Conservation (phyloP, 2,888 invertebrate species). For the Pristionchus maxplancki region DNA sequence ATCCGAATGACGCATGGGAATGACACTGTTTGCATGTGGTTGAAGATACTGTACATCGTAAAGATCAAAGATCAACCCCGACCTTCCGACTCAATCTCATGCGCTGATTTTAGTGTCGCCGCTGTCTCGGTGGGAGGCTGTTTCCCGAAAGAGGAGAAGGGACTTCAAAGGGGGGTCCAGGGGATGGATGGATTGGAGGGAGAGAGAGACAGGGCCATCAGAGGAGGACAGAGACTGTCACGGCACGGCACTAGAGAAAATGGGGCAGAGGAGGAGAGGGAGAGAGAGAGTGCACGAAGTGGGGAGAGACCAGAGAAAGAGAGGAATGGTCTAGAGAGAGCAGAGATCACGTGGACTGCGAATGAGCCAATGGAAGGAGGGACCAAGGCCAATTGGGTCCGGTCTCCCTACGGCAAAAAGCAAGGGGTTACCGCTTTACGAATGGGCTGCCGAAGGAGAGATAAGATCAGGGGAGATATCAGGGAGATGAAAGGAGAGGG, state of each 20-base stretch:
- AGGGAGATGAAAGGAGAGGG: neutral
- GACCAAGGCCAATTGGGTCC: constrained; percentile 30
- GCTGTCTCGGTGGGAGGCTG: neutral
- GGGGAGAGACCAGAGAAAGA: constrained; percentile 20
- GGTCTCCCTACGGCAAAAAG: constrained; percentile 5
- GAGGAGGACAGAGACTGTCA: constrained; percentile 37
- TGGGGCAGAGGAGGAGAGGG: neutral
- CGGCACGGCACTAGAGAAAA: constrained; percentile 25
- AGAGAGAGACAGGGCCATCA: neutral
- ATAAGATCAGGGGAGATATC: neutral
- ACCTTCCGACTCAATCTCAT: neutral
- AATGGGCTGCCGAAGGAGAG: neutral
- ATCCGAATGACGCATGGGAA: neutral
- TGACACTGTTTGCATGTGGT: neutral
- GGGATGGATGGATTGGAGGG: neutral
- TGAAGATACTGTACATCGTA: neutral
- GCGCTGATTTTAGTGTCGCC: neutral
- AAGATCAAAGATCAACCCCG: neutral
- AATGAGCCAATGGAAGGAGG: neutral
- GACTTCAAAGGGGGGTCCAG: neutral
- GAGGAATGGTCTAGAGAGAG: constrained; percentile 2
- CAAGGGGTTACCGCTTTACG: neutral
- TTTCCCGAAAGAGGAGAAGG: constrained; percentile 18
- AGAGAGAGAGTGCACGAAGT: neutral
- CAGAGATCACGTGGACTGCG: constrained; percentile 40